Percentiles rank a stretch among this genome's conserved stretches.
Conservation (phyloP, 37 sponge, comb jelly and placozoan genomes). For the Geodia barretti region DNA sequence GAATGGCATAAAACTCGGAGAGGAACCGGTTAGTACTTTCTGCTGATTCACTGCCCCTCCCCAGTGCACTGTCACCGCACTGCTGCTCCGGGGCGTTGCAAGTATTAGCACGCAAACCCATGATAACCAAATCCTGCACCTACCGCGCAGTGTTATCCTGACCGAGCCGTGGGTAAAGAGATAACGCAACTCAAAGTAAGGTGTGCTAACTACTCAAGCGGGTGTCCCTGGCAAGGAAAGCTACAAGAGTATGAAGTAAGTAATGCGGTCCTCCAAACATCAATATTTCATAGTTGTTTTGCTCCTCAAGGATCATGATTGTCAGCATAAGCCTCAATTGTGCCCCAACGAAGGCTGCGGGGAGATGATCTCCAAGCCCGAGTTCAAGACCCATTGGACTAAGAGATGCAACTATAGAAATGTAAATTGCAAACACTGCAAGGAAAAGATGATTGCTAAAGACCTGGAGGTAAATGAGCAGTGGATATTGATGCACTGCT, state of each 20-base stretch:
- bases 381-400: slow-evolving; percentile 28
- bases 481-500: neutral
- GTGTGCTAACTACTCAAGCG: slow-evolving; percentile 41
- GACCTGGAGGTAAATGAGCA: slow-evolving; percentile 39
- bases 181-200: slow-evolving; percentile 29
- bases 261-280: neutral
- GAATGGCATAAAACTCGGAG: neutral
- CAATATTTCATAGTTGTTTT: neutral
- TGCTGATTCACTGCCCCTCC: too few relatives aligned
- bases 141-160: slow-evolving; percentile 70
- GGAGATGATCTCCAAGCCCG: neutral
- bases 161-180: slow-evolving; percentile 70
- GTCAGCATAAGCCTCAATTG: slow-evolving; percentile 37
- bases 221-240: slow-evolving; percentile 63
- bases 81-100: too few relatives aligned
- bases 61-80: too few relatives aligned
- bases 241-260: slow-evolving; percentile 16
- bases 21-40: neutral
- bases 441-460: neutral
- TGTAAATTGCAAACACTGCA: slow-evolving; percentile 49
- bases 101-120: too few relatives aligned
- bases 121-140: too few relatives aligned
- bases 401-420: slow-evolving; percentile 36
- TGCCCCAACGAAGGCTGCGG: slow-evolving; percentile 50
- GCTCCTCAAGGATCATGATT: slow-evolving; percentile 39